phyloP scores from a whole-genome alignment of 2,888 invertebrate genomes.

The Thereva unica region DNA sequence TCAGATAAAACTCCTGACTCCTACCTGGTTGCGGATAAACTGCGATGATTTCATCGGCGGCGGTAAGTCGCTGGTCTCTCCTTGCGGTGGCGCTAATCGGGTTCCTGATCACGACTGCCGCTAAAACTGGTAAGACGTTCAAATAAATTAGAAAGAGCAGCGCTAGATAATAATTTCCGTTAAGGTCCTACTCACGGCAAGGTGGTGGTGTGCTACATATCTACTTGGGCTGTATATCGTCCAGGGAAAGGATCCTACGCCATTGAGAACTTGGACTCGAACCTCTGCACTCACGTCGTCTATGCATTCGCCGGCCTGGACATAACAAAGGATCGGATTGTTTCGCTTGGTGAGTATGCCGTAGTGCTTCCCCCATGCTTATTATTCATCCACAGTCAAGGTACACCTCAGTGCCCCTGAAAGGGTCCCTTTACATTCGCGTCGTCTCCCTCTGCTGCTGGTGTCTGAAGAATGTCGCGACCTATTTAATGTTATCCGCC shows the following conservation, averaged over 20 bases:
- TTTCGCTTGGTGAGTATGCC: conserved; percentile 66
- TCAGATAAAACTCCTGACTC: not conserved
- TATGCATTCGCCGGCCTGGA: conserved; percentile 83
- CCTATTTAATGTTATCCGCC: conserved; percentile 7
- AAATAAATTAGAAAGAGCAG: not conserved
- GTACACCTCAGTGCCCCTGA: not conserved
- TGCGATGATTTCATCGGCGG: conserved; percentile 16
- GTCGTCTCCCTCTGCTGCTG: not conserved
- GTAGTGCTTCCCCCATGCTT: no score
- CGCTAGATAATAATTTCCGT: not conserved
- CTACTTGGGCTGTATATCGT: conserved; percentile 79
- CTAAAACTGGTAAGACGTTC: conserved; percentile 28
- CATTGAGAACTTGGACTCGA: conserved; percentile 71
- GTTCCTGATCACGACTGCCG: conserved; percentile 6
- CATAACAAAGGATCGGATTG: conserved; percentile 66
- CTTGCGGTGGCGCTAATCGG: not conserved
- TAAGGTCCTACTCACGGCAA: conserved; percentile 72
- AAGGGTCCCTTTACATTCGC: not conserved
- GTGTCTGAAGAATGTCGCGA: not conserved
- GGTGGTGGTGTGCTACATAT: conserved; percentile 79
- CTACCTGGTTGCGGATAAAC: not conserved
- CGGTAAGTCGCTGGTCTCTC: not conserved
- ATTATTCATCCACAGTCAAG: no score
- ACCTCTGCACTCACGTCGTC: conserved; percentile 78
- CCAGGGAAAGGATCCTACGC: conserved; percentile 67